These are phyloP conservation scores for Stictonetta naevosa DNA, from an alignment of 2,113 vertebrate genomes.

Conservation along the genomic window DNA sequence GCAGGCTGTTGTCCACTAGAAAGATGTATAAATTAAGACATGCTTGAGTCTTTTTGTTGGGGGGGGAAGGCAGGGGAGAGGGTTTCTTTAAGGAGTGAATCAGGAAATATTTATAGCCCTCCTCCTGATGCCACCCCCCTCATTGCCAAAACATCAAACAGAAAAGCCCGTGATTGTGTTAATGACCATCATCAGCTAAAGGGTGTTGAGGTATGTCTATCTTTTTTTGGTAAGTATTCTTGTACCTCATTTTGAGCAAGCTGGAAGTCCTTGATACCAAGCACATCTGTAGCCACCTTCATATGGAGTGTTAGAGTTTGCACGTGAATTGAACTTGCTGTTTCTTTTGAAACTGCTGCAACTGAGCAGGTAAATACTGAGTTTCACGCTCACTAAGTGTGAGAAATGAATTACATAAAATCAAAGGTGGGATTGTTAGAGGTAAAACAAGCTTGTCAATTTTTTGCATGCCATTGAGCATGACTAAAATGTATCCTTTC, in stretches of 20 bases:
- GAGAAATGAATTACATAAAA: neutral
- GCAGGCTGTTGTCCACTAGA: neutral
- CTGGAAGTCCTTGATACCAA: neutral
- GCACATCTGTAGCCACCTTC: neutral
- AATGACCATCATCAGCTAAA: neutral
- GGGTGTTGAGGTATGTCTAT: neutral
- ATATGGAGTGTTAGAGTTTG: neutral
- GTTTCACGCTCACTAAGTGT: neutral
- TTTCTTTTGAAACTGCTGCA: neutral
- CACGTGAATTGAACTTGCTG: neutral
- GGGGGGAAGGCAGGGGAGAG: neutral
- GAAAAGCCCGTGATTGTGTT: neutral
- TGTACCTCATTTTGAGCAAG: neutral
- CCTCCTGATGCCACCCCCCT: neutral
- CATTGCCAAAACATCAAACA: neutral
- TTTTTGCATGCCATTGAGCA: neutral
- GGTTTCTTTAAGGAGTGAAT: neutral
- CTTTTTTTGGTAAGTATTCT: neutral
- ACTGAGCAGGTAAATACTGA: neutral
- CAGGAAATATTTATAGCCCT: constrained; percentile 4
- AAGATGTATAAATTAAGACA: constrained; percentile 44
- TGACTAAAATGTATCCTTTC: neutral
- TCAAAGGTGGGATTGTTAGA: neutral
- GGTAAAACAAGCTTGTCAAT: neutral
- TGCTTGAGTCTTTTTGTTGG: constrained; percentile 24